phyloP scores from a whole-genome alignment of 2,888 invertebrate species.

The Habroteleia sp. region DNA sequence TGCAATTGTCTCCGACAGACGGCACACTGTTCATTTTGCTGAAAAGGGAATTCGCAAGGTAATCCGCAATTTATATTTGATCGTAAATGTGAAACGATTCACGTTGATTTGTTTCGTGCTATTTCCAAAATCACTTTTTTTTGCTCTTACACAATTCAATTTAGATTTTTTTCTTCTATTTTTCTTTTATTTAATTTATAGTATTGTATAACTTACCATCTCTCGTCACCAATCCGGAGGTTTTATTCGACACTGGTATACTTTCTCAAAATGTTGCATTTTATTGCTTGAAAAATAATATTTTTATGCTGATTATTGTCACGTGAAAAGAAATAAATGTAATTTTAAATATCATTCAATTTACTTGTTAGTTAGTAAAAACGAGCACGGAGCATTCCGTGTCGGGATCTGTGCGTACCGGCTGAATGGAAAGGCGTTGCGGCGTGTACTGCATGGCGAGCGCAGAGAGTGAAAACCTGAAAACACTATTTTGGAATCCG shows the following conservation, averaged over 20 bases:
- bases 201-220: conserved; percentile 62
- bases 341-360: conserved; percentile 6
- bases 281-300: conserved; percentile 3
- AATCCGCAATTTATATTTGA: too few relatives aligned
- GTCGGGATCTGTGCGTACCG: conserved; percentile 66
- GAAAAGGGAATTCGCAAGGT: not conserved
- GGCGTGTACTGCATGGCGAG: conserved; percentile 68
- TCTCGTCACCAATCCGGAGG: conserved; percentile 64
- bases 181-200: not conserved
- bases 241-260: conserved; percentile 50
- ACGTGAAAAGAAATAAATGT: conserved; percentile 8
- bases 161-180: too few relatives aligned
- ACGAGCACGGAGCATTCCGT: conserved; percentile 52
- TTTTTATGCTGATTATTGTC: conserved; percentile 9
- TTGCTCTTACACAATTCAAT: too few relatives aligned
- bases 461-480: conserved; percentile 77
- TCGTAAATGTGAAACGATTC: too few relatives aligned
- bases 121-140: too few relatives aligned
- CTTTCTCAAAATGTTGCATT: conserved; percentile 60
- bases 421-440: conserved; percentile 68
- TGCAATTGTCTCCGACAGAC: conserved; percentile 8
- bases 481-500: too few relatives aligned
- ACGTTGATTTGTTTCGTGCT: too few relatives aligned
- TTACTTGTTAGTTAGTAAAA: conserved; percentile 38
- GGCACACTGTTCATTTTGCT: not conserved